Percentiles rank a stretch among this genome's conserved stretches.
These are phyloP conservation scores for Agonopterix subpropinquella DNA, from an alignment of 2,888 invertebrate genomes.

Conservation along the genomic window DNA sequence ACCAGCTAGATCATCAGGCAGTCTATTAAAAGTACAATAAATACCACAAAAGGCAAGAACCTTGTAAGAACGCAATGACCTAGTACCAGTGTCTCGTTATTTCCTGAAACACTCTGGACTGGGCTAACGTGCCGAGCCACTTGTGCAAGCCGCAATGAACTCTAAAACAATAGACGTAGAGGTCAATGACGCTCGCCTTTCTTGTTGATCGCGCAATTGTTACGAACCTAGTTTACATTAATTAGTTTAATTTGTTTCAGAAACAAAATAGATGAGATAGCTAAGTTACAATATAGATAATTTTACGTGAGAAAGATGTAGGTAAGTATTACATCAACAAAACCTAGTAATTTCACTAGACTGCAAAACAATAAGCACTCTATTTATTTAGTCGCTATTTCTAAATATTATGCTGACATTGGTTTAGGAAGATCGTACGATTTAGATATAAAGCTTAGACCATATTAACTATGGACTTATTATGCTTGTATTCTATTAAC, in stretches of 20 bases:
- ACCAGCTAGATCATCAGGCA: too few relatives aligned
- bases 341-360: too few relatives aligned
- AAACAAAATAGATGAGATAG: too few relatives aligned
- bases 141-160: slow-evolving; percentile 26
- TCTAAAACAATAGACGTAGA: slow-evolving; percentile 24
- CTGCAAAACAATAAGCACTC: background rate
- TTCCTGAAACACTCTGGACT: slow-evolving; percentile 5
- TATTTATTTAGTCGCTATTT: background rate
- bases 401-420: background rate
- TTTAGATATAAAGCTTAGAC: too few relatives aligned
- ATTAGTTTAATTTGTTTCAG: too few relatives aligned
- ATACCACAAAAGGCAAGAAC: background rate
- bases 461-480: too few relatives aligned
- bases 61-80: slow-evolving; percentile 13
- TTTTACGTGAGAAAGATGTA: too few relatives aligned
- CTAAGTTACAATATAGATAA: too few relatives aligned
- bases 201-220: background rate
- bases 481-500: too few relatives aligned
- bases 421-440: too few relatives aligned
- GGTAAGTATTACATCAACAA: too few relatives aligned
- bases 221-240: background rate
- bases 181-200: slow-evolving; percentile 20
- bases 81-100: slow-evolving; percentile 3
- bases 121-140: slow-evolving; percentile 23
- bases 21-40: background rate